Evolutionary conservation across 2,113 vertebrate genomes (phyloP).

Genomic region (Numida meleagris): DNA sequence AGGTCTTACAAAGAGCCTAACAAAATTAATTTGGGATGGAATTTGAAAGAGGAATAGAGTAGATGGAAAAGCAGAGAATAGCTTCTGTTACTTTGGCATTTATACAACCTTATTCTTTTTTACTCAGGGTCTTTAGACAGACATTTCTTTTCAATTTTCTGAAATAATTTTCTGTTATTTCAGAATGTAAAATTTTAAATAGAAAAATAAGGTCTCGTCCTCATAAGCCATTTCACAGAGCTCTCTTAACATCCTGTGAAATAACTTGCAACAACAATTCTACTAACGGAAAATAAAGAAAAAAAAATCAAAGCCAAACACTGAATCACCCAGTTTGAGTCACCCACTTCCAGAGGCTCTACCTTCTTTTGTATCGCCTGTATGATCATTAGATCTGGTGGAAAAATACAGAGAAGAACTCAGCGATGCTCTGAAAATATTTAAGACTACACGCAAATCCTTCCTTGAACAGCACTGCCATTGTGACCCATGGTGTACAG

Average conservation of each 20-base stretch:
- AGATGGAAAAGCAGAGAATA: neutral
- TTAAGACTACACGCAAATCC: neutral
- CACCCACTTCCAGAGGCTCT: neutral
- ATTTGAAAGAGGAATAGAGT: neutral
- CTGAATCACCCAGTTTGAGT: neutral
- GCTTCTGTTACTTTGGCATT: neutral
- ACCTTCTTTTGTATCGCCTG: neutral
- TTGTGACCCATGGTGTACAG: neutral
- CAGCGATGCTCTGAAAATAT: neutral
- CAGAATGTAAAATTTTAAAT: neutral
- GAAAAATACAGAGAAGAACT: neutral
- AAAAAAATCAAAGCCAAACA: neutral
- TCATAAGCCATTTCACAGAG: neutral
- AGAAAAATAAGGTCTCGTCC: neutral
- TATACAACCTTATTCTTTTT: neutral
- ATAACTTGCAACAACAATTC: neutral
- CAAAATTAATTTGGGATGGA: neutral
- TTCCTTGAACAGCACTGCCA: neutral
- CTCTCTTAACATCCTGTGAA: neutral
- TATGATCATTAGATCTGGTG: neutral
- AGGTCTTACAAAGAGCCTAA: neutral
- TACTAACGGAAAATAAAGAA: neutral
- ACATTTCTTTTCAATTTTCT: neutral
- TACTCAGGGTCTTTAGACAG: neutral
- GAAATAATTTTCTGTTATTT: neutral